phyloP scores from a whole-genome alignment of 2,888 invertebrate genomes.

The Philaethria dido region DNA sequence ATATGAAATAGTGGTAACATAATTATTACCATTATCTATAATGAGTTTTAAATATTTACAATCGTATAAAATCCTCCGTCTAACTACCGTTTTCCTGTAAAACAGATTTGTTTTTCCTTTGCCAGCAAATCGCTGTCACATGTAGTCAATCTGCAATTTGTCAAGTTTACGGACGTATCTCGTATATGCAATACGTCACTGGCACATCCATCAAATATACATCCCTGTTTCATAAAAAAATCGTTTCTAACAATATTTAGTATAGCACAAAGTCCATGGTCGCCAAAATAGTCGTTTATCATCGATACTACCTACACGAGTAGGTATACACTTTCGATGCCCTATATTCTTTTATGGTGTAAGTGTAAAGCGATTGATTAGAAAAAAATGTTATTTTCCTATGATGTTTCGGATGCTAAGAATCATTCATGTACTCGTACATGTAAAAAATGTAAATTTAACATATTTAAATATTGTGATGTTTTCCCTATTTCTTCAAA shows the following conservation, averaged over 20 bases:
- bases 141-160: constrained; percentile 24
- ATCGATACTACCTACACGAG: constrained; percentile 25
- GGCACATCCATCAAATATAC: constrained; percentile 28
- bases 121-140: constrained; percentile 10
- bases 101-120: neutral
- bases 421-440: too few relatives aligned
- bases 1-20: too few relatives aligned
- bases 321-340: constrained; percentile 22
- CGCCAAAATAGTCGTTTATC: constrained; percentile 35
- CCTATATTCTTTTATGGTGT: constrained; percentile 8
- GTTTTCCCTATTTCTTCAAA: too few relatives aligned
- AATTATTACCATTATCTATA: neutral
- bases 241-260: constrained; percentile 27
- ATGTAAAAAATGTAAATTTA: too few relatives aligned
- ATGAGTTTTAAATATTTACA: neutral
- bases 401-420: too few relatives aligned
- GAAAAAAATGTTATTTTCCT: too few relatives aligned
- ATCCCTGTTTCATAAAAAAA: constrained; percentile 24
- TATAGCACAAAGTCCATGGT: constrained; percentile 27
- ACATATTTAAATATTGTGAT: too few relatives aligned
- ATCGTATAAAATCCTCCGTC: neutral
- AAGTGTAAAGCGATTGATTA: constrained; percentile 12
- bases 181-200: constrained; percentile 24
- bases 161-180: constrained; percentile 22
- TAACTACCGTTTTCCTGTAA: neutral